Base-by-base conservation (phyloP, 2,797 vertebrate genomes). In the Passerculus sandwichensis region DNA sequence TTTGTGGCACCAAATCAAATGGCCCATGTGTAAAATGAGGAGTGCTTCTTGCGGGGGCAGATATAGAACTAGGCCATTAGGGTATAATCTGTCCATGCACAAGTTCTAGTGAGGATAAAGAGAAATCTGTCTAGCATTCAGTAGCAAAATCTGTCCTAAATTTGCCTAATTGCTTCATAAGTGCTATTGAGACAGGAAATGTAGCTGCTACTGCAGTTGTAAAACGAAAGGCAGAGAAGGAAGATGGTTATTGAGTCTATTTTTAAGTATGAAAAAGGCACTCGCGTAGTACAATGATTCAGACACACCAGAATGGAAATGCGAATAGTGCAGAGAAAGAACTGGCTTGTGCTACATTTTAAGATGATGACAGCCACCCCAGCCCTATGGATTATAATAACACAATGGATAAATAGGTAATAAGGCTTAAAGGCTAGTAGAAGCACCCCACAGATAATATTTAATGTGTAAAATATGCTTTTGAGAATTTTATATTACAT, bases 191-290 rank as follows among this genome's bases (percentile, higher is more conserved):
- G 88, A 93, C 88, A 96, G 94, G 91, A 96, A 94, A 94, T 87
- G 71, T 93, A 96, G 76, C 85, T 94, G 94, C 83, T 91, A 77
- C 53, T 91, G 94, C 93, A 89, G 94, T 96, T 85, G 77, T 90
- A 94, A 93, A 95, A 93, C 56, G 86, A 94, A 94, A 97, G 77
- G 77, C 78, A 94, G 85, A 88, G 76, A 92, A 95, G 73, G 82
- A 97, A 95, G 89, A 91, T 59, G 65, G 88, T 90, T 93, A 94
- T 79, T 91, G 95, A 95, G 34, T 86, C 93, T 97, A 94, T 96
- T 95, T 96, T 96, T 94, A 96, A 93, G 80, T 82, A 79, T 32
- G 77, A 94, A 81, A 96, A 93, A 92, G 47, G 92, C 40, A 51
- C 66, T 91, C 7, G 0, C 1, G 0, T 84, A 93, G 77, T 93